A percentile compares a stretch with the other conserved stretches of the same genome.
These are phyloP conservation scores for Knipowitschia caucasica DNA, from an alignment of 2,797 vertebrate species.

Conservation along the genomic window DNA sequence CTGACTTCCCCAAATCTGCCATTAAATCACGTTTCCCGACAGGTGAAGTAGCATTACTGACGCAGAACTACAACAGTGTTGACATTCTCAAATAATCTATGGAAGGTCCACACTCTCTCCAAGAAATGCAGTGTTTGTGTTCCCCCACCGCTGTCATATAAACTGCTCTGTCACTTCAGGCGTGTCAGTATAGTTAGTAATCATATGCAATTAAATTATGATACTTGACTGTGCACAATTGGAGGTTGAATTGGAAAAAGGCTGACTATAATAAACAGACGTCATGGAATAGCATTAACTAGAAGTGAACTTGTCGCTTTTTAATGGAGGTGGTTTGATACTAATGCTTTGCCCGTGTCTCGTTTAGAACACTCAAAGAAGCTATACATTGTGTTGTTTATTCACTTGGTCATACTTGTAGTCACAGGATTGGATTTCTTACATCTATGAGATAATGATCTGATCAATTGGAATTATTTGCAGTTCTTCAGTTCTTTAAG, in stretches of 20 bases:
- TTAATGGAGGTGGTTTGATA: too few relatives aligned
- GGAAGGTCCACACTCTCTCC: neutral
- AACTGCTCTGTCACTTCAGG: neutral
- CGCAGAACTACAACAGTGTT: neutral
- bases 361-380: too few relatives aligned
- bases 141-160: too few relatives aligned
- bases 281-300: conserved; percentile 1
- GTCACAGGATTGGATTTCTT: too few relatives aligned
- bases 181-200: neutral
- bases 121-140: neutral
- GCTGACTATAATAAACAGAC: neutral
- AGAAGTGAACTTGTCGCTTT: too few relatives aligned
- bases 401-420: too few relatives aligned
- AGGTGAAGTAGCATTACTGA: neutral
- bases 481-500: too few relatives aligned
- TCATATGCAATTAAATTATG: neutral
- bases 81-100: neutral
- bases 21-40: neutral
- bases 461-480: too few relatives aligned
- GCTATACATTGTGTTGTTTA: too few relatives aligned
- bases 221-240: neutral
- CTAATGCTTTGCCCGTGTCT: too few relatives aligned
- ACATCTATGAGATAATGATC: too few relatives aligned
- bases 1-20: too few relatives aligned
- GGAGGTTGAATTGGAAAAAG: neutral